Base-by-base conservation (phyloP, 2,797 vertebrate species). In the Taeniopygia guttata region DNA sequence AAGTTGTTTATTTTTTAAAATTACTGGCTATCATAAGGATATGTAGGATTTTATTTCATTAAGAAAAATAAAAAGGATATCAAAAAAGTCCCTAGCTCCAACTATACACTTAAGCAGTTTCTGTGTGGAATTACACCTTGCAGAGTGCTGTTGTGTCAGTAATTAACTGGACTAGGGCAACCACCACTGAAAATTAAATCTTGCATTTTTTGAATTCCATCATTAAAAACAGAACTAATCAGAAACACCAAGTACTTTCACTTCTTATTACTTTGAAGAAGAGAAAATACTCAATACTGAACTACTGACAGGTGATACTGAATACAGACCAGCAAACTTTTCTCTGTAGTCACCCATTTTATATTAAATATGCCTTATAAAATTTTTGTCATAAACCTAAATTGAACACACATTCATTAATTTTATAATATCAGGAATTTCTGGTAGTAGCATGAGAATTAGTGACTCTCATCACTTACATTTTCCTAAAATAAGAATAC, bases 101-200 rank as follows among this genome's bases (percentile, higher is more conserved):
- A 87, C 16, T 38, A 30, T 66, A 69, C 5, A 62, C n/a, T 79
- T 75, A 5, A 19, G 16, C 36, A 74, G 38, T 70, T 94, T 83
- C 66, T 82, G 21, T 29, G 58, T 43, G 30, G 22, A 94, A 89
- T 72, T 95, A 67, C 19, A 84, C 26, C 30, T 77, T 92, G 67
- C 70, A 52, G 7, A 6, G 1, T 23, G 46, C 23, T 58, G 11
- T 25, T 74, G 12, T 54, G 17, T 49, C 38, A 75, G 69, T 68
- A 89, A 92, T 21, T 95, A 82, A 70, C 30, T n/a, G 23, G 74
- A 74, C 36, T 49, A 62, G 30, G 34, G 11, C 34, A 94, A 92
- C 74, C 64, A 84, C 63, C 72, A 84, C 4, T 87, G 45, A 91
- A 95, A 52, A 96, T 76, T 91, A 92, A 78, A 93, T 74, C 67